Base-by-base conservation (phyloP, 2,888 invertebrate species). In the Acanthosepion lycidas region DNA sequence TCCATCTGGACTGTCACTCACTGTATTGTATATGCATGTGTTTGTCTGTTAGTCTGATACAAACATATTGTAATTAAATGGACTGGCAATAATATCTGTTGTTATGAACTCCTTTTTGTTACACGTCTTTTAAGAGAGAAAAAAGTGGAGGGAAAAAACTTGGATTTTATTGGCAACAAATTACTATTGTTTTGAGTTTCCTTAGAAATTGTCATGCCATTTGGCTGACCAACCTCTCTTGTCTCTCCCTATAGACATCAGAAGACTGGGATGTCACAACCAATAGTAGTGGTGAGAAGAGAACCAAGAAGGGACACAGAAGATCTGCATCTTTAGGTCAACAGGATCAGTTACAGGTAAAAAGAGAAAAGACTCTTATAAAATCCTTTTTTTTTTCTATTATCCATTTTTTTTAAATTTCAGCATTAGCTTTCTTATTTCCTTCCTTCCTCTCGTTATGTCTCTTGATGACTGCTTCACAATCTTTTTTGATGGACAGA, bases 181-280 rank as follows among this genome's bases (percentile, higher is more conserved):
- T 78, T n/a, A 78, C 9, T 78, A 78, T 78, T 78, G 64, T 12
- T 78, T 78, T 12, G 15, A 78, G 9, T 78, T n/a, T 78, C 9
- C 9, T n/a, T n/a, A n/a, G 15, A 15, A 78, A n/a, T 78, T 78
- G 78, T 78, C 78, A n/a, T 78, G 78, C 55, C 55, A 59, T n/a
- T n/a, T 33, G 33, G 6, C 78, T 78, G 78, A 78, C n/a, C 78
- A n/a, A 78, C 26, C 53, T 93, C 51, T 93, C 59, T 94, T 53
- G 33, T 55, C 28, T 94, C 26, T 51, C 59, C 12, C 91, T 94
- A 15, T 53, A 96, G 96, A 96, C 97, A 49, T 96, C 98, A 96
- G 98, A 98, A 95, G 98, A 98, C 96, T 98, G 98, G 97, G 98
- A 96, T 94, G 96, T 96, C 94, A 55, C 55, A 94, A 78, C 78